These are phyloP conservation scores for Epinotia ramella DNA, from an alignment of 2,888 invertebrate genomes.

Conservation along the genomic window DNA sequence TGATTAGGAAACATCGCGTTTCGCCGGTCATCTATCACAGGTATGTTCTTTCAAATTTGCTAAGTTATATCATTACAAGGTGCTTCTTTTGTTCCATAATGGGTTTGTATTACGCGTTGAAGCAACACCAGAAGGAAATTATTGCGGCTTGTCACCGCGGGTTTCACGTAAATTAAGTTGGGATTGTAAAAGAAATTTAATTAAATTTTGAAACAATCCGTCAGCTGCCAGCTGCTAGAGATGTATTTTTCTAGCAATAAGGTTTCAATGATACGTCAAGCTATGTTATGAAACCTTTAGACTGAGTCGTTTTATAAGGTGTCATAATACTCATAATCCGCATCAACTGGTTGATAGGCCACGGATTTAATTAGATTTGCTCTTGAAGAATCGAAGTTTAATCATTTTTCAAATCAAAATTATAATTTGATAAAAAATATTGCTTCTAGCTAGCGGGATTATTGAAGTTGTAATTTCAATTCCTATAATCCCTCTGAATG, in stretches of 20 bases:
- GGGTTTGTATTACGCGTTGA: conserved; percentile 43
- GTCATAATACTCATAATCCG: conserved; percentile 26
- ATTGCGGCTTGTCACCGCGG: conserved; percentile 65
- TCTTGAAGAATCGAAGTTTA: conserved; percentile 13
- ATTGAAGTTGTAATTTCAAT: background rate
- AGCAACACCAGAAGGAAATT: conserved; percentile 59
- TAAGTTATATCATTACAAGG: conserved; percentile 38
- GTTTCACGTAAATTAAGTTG: conserved; percentile 51
- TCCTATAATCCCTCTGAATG: background rate
- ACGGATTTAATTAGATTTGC: conserved; percentile 1
- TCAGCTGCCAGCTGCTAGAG: conserved; percentile 20
- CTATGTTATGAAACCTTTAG: conserved; percentile 29
- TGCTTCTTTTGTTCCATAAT: conserved; percentile 32
- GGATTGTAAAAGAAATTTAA: conserved; percentile 58
- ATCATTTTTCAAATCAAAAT: background rate
- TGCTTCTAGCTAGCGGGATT: background rate
- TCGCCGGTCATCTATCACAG: conserved; percentile 69
- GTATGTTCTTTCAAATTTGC: conserved; percentile 57
- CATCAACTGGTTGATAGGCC: conserved; percentile 3
- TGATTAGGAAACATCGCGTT: conserved; percentile 69
- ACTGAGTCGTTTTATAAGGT: conserved; percentile 15
- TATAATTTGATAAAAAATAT: background rate
- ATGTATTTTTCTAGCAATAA: conserved; percentile 18
- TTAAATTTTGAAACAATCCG: conserved; percentile 47
- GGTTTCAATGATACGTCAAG: conserved; percentile 17